phyloP scores from a whole-genome alignment of 2,888 invertebrate species.

The Drosophila silvestris region DNA sequence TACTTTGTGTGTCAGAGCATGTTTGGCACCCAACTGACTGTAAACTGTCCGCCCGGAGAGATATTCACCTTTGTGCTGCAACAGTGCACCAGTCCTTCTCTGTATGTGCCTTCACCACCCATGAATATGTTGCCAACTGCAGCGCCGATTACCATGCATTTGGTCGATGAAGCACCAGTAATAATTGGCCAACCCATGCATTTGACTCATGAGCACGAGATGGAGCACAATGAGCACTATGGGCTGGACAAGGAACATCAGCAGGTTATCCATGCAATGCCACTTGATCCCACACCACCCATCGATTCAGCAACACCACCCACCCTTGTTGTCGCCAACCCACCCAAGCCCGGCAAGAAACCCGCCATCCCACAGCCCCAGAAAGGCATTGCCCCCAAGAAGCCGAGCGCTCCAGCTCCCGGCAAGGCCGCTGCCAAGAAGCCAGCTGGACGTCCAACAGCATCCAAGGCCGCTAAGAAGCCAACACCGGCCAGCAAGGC shows the following conservation, averaged over 20 bases:
- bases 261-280: slow-evolving; percentile 17
- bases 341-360: slow-evolving; percentile 55
- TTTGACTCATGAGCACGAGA: slow-evolving; percentile 1
- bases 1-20: slow-evolving; percentile 79
- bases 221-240: slow-evolving; percentile 7
- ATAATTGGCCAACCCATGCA: slow-evolving; percentile 29
- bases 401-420: slow-evolving; percentile 42
- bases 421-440: slow-evolving; percentile 64
- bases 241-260: slow-evolving; percentile 24
- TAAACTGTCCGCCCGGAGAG: slow-evolving; percentile 79
- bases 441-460: slow-evolving; percentile 36
- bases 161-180: slow-evolving; percentile 45
- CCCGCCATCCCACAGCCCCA: slow-evolving; percentile 60
- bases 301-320: slow-evolving; percentile 56
- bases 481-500: slow-evolving; percentile 62
- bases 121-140: slow-evolving; percentile 75
- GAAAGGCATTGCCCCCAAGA: slow-evolving; percentile 53
- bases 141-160: slow-evolving; percentile 48
- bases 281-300: slow-evolving; percentile 56
- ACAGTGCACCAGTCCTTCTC: slow-evolving; percentile 72
- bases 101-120: slow-evolving; percentile 80
- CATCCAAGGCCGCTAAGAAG: slow-evolving; percentile 59
- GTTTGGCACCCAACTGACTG: slow-evolving; percentile 64
- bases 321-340: slow-evolving; percentile 32
- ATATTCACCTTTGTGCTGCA: slow-evolving; percentile 83